phyloP scores from a whole-genome alignment of 2,888 invertebrate genomes.

The Eurytoma adleriae region DNA sequence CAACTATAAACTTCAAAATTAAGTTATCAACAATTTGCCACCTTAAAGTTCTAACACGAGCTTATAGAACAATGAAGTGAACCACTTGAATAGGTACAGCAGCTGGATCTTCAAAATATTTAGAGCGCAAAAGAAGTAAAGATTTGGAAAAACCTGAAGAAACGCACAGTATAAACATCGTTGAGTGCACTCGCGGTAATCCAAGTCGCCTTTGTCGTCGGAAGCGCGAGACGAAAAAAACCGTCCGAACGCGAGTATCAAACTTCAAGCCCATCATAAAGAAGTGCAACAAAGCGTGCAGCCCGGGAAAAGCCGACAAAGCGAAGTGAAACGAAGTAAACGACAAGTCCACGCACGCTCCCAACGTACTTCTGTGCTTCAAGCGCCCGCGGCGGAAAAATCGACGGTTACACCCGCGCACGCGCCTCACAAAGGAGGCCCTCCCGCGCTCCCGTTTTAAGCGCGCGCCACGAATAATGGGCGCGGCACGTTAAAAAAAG shows the following conservation, averaged over 20 bases:
- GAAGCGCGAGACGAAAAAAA: background rate
- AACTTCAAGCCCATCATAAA: slow-evolving; percentile 38
- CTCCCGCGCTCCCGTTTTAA: slow-evolving; percentile 17
- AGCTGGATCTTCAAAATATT: slow-evolving; percentile 21
- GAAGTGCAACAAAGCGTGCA: slow-evolving; percentile 40
- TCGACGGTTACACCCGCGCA: slow-evolving; percentile 35
- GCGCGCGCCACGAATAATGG: slow-evolving; percentile 11
- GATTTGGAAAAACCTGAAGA: slow-evolving; percentile 4
- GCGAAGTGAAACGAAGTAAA: slow-evolving; percentile 18
- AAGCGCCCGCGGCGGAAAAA: slow-evolving; percentile 39
- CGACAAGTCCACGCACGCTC: background rate
- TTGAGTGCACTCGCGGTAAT: slow-evolving; percentile 25
- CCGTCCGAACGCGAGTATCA: slow-evolving; percentile 29
- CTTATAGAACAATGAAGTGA: background rate
- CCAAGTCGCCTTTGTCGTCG: slow-evolving; percentile 36
- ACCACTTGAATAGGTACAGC: background rate
- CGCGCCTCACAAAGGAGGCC: slow-evolving; percentile 22
- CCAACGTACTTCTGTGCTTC: slow-evolving; percentile 42
- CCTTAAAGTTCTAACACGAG: too few species aligned
- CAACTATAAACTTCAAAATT: too few species aligned
- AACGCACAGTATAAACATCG: slow-evolving; percentile 1
- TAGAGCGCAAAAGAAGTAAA: background rate
- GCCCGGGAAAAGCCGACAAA: slow-evolving; percentile 43
- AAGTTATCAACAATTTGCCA: too few species aligned
- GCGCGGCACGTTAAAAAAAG: slow-evolving; percentile 34